Evolutionary conservation across 2,113 vertebrate species (phyloP), one percentile per base, ranked within the genome.

Genomic region (Gasterosteus nipponicus): DNA sequence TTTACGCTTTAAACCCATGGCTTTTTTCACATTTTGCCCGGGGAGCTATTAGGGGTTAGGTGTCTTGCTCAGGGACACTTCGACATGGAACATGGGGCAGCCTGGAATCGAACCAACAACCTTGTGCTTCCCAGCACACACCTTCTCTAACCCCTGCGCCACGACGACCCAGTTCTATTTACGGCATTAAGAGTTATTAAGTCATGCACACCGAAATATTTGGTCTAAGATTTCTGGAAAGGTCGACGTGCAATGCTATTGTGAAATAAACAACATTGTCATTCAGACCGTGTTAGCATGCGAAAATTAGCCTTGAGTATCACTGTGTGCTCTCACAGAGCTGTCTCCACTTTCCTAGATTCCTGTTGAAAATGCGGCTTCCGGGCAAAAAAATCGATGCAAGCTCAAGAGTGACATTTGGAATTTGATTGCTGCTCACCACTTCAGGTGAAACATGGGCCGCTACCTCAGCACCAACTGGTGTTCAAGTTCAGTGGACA

Each of bases 401-500:
- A 47, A 53, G 1, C 56, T 70, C 12, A 66, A 66, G 29, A 35
- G 14, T 51, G 35, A 75, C 47, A 26, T 60, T 64, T 60, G 35
- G 33, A 67, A 26, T 62, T 51, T 66, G 56, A 69, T 14, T 38
- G 41, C 63, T 26, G 22, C 31, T 49, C 53, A 39, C 71, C n/a
- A 19, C 61, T 42, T 47, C 33, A 47, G 38, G 46, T 69, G 42
- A 72, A 47, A 22, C n/a, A 92, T 89, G 87, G 85, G 81, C 53
- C 77, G 69, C 46, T 89, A 86, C 69, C 64, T 88, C 68, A 72
- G 39, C 73, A 73, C 63, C 57, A 77, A 67, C 75, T 65, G 82
- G 38, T 92, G 79, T 72, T 79, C 57, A 57, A 44, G 58, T 68
- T 76, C 57, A 49, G 57, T 77, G 26, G 84, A 83, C 11, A 87